Evolutionary conservation across 2,888 invertebrate species (phyloP).

Genomic region (Drosophila paranaensis): DNA sequence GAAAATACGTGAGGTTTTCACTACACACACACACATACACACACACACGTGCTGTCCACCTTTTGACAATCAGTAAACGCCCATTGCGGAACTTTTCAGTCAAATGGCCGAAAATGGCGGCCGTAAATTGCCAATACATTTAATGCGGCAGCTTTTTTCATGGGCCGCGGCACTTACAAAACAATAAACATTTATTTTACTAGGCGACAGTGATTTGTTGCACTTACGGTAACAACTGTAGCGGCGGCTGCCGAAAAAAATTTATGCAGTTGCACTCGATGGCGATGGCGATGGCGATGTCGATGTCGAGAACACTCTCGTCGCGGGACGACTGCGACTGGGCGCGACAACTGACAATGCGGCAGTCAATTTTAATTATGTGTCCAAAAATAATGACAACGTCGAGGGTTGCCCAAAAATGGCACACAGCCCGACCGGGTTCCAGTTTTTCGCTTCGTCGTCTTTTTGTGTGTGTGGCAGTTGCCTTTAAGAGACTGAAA

Average conservation of each 20-base stretch:
- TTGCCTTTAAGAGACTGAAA: conserved; percentile 55
- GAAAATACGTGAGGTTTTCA: conserved; percentile 67
- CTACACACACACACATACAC: conserved; percentile 5
- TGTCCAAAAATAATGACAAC: conserved; percentile 77
- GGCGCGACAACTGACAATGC: conserved; percentile 67
- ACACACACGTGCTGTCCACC: background rate
- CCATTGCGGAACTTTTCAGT: conserved; percentile 75
- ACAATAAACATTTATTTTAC: conserved; percentile 80
- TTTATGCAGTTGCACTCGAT: conserved; percentile 61
- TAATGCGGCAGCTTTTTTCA: conserved; percentile 52
- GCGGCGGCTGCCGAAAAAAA: conserved; percentile 50
- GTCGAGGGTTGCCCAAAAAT: conserved; percentile 74
- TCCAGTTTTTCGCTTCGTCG: conserved; percentile 38
- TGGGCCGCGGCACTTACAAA: conserved; percentile 70
- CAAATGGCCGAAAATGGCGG: conserved; percentile 73
- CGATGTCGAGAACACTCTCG: conserved; percentile 44
- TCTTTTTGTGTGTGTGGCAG: conserved; percentile 63
- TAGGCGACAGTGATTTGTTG: conserved; percentile 77
- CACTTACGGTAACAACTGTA: conserved; percentile 58
- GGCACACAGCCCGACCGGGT: conserved; percentile 48
- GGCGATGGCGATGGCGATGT: conserved; percentile 17
- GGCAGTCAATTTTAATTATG: conserved; percentile 81
- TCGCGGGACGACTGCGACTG: conserved; percentile 55
- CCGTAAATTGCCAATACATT: conserved; percentile 76
- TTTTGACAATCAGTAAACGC: conserved; percentile 68